Conservation (phyloP, 2,797 vertebrate genomes). For the Diglossa cyanea region DNA sequence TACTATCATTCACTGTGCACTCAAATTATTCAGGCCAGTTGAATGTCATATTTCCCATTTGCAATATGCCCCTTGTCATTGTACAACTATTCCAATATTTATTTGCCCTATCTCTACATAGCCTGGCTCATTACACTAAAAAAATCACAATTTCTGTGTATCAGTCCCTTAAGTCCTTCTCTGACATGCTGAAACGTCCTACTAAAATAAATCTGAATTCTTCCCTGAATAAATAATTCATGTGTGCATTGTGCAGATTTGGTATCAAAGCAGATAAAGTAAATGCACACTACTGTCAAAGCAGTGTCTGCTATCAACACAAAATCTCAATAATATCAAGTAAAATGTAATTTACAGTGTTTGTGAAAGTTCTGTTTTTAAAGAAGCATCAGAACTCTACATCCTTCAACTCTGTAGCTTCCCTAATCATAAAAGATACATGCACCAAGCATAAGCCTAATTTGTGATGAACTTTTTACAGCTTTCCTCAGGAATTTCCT, state of each 20-base stretch:
- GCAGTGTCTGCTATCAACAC: not conserved
- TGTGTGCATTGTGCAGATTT: not conserved
- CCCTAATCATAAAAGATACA: not conserved
- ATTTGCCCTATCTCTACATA: not conserved
- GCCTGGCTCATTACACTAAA: not conserved
- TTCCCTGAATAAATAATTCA: not conserved
- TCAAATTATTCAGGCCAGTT: not conserved
- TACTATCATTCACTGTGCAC: not conserved
- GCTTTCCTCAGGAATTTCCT: not conserved
- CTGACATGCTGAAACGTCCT: not conserved
- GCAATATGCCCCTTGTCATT: not conserved
- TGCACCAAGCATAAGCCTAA: rapidly evolving
- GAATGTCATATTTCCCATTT: not conserved
- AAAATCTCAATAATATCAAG: not conserved
- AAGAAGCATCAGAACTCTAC: not conserved
- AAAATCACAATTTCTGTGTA: not conserved
- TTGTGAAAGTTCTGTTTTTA: not conserved
- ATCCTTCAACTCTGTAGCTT: not conserved
- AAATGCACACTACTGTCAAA: not conserved
- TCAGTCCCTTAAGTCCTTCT: not conserved
- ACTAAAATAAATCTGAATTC: not conserved
- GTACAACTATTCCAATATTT: not conserved
- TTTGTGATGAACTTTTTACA: not conserved
- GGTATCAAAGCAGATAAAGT: not conserved
- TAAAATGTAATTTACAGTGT: not conserved